Base-by-base conservation (phyloP, 2,113 vertebrate species). In the Crotophaga sulcirostris region DNA sequence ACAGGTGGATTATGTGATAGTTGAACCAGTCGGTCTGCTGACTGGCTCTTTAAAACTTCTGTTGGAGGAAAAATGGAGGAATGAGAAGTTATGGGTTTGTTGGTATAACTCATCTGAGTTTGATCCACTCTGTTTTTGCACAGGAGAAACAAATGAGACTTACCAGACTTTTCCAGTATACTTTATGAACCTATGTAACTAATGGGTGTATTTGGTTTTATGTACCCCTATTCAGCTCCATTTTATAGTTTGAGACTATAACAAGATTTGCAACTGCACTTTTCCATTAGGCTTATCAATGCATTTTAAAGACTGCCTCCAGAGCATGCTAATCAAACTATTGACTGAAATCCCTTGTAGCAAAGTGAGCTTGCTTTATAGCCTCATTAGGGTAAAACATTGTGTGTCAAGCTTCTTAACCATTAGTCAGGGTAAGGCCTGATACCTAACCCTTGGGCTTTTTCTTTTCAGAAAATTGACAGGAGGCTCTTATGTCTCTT, bases 331-430 rank as follows among this genome's bases (percentile, higher is more conserved):
- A 87, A 86, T 94, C 74, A 90, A 90, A 56, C 49, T 90, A 87
- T 87, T 83, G 87, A 75, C 73, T 84, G 52, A 90, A 94, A 94
- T 78, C 56, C 49, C 72, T 87, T 87, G 28, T 51, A 87, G 87
- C 76, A 78, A 79, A 81, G 56, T 3, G 0, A 55, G 42, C 52
- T 92, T 92, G 52, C 44, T 93, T 59, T 86, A 3, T 88, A 94
- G 64, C 72, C 49, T 95, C 45, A 34, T 84, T 64, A 93, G 60
- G 16, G 13, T 95, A 75, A 89, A 93, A 79, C 60, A 40, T 5
- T 87, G 51, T 51, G 18, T 58, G 36, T 78, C 76, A 68, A 75
- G 28, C 44, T 84, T 44, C 76, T 80, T 90, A 88, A 36, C 38
- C 19, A 13, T 94, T 63, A 88, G 74, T 44, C 40, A 78, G 52